Percentiles rank a stretch among this genome's conserved stretches.
Conservation (phyloP, 2,113 vertebrate genomes). For the Cottus gobio region DNA sequence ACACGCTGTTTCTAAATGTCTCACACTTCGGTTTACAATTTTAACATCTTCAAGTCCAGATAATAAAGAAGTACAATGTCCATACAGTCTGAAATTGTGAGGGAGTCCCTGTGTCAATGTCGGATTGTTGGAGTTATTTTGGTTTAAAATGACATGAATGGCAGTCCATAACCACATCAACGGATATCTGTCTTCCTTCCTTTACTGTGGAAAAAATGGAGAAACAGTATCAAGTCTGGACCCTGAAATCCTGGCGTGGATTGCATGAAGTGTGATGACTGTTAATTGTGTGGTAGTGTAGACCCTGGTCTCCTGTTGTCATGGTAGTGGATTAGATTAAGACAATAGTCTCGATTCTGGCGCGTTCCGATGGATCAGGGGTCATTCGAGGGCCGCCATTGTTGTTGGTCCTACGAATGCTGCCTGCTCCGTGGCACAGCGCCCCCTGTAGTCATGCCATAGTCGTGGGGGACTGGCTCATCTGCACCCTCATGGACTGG, state of each 20-base stretch:
- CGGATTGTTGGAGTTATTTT: slow-evolving; percentile 59
- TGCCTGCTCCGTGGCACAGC: slow-evolving; percentile 81
- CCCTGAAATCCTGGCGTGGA: slow-evolving; percentile 73
- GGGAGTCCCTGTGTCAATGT: slow-evolving; percentile 51
- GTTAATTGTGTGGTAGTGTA: slow-evolving; percentile 55
- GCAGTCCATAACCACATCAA: slow-evolving; percentile 50
- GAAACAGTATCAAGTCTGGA: slow-evolving; percentile 66
- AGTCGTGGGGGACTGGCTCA: slow-evolving; percentile 92
- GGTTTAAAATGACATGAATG: slow-evolving; percentile 60
- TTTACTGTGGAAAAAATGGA: slow-evolving; percentile 18
- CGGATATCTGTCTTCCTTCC: slow-evolving; percentile 24
- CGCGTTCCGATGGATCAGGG: slow-evolving; percentile 80
- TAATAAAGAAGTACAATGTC: slow-evolving; percentile 65
- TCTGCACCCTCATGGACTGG: slow-evolving; percentile 96
- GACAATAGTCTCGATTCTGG: slow-evolving; percentile 85
- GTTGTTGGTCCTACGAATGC: slow-evolving; percentile 76
- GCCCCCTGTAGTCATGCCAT: slow-evolving; percentile 93
- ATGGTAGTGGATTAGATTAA: slow-evolving; percentile 78
- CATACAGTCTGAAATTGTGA: slow-evolving; percentile 54
- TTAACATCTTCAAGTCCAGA: slow-evolving; percentile 61
- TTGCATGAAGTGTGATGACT: slow-evolving; percentile 63
- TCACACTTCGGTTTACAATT: slow-evolving; percentile 65
- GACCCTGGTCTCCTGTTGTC: slow-evolving; percentile 79
- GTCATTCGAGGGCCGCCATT: slow-evolving; percentile 76
- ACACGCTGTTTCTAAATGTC: slow-evolving; percentile 65